These are phyloP conservation scores for Actinia tenebrosa DNA, from an alignment of 64 coral and sea anemone genomes.

Conservation along the genomic window DNA sequence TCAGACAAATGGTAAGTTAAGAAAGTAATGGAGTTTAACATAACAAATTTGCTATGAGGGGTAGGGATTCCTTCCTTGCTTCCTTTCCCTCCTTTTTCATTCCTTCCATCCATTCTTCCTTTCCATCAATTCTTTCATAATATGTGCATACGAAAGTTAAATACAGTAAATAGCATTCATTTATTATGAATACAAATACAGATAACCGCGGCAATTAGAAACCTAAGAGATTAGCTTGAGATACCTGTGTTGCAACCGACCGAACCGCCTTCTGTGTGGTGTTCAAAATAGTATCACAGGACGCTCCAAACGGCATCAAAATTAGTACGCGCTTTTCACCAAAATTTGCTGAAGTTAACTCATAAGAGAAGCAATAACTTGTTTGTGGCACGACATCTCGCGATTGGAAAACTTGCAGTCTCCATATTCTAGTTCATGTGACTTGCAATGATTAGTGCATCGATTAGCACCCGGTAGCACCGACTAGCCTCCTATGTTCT, in stretches of 20 bases:
- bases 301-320: background rate
- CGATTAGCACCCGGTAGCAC: too few species aligned
- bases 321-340: background rate
- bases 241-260: background rate
- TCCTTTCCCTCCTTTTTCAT: too few species aligned
- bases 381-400: background rate
- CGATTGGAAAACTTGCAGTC: background rate
- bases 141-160: too few species aligned
- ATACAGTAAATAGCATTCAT: too few species aligned
- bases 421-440: background rate
- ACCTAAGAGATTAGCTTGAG: too few species aligned
- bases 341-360: background rate
- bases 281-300: too few species aligned
- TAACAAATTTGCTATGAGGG: too few species aligned
- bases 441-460: background rate
- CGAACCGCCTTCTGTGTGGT: background rate
- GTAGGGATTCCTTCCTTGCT: background rate
- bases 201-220: too few species aligned
- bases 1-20: conserved; percentile 23
- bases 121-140: too few species aligned
- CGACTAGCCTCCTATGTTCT: too few species aligned
- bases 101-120: too few species aligned
- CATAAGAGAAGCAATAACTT: background rate
- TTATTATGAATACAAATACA: too few species aligned
- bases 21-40: background rate